phyloP scores from a whole-genome alignment of 2,113 vertebrate species.

The Dunckerocampus dactyliophorus region DNA sequence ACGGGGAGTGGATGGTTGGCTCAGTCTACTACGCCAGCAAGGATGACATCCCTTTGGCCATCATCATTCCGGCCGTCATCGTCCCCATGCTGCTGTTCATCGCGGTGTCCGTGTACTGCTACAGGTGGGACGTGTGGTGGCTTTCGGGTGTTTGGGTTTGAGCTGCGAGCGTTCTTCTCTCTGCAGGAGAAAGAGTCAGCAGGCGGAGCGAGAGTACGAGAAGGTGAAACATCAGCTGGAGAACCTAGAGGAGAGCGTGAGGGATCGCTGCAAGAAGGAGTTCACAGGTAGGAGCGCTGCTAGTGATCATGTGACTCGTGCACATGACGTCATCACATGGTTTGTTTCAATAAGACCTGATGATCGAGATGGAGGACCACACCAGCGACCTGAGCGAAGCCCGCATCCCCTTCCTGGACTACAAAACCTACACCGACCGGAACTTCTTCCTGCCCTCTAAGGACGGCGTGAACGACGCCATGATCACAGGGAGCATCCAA shows the following conservation, averaged over 20 bases:
- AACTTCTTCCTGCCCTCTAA: conserved; percentile 95
- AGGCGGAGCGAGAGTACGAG: conserved; percentile 94
- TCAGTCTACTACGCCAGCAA: conserved; percentile 82
- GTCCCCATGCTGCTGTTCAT: conserved; percentile 90
- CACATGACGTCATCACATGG: too few species aligned
- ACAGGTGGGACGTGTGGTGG: conserved; percentile 72
- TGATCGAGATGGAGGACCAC: conserved; percentile 99
- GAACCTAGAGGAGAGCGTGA: conserved; percentile 91
- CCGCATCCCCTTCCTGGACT: conserved; percentile 90
- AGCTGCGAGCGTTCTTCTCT: not conserved
- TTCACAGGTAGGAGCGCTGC: conserved; percentile 80
- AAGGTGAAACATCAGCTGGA: conserved; percentile 94
- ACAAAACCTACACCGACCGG: conserved; percentile 91
- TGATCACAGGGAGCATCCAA: conserved; percentile 86
- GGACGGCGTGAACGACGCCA: conserved; percentile 86
- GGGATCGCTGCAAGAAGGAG: conserved; percentile 96
- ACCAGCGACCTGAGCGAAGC: conserved; percentile 90
- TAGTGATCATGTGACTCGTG: too few species aligned
- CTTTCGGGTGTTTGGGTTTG: not conserved
- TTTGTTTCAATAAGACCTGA: conserved; percentile 72
- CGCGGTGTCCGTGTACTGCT: conserved; percentile 84
- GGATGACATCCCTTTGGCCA: conserved; percentile 77
- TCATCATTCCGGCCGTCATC: conserved; percentile 89
- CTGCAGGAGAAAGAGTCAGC: conserved; percentile 89
- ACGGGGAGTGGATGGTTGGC: conserved; percentile 82